Conservation (phyloP, 2,113 vertebrate genomes). For the Accipiter cooperii region DNA sequence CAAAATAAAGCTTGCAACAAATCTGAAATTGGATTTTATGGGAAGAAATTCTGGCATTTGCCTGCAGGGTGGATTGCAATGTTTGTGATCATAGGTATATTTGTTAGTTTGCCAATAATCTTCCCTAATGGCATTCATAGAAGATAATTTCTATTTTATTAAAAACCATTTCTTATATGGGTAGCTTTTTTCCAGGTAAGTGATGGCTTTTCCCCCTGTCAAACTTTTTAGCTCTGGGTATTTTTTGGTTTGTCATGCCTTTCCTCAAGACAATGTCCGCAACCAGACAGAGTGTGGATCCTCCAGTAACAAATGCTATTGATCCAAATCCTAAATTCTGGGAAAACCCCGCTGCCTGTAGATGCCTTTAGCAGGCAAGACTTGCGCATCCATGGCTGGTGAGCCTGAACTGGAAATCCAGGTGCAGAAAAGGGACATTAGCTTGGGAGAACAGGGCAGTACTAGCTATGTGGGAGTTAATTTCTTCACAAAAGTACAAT, state of each 20-base stretch:
- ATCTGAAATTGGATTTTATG: not conserved
- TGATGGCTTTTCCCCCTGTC: not conserved
- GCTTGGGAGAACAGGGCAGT: not conserved
- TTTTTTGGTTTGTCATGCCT: not conserved
- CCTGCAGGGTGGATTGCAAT: not conserved
- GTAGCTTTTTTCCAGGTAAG: not conserved
- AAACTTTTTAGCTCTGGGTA: not conserved
- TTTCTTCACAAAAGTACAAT: not conserved
- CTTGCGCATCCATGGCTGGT: not conserved
- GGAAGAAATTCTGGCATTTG: not conserved
- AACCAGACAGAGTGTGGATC: not conserved
- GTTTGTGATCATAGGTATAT: not conserved
- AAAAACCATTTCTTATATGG: not conserved
- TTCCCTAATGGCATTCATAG: not conserved
- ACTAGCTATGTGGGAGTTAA: not conserved
- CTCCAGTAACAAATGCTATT: accelerated
- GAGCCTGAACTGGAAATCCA: not conserved
- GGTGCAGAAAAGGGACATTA: not conserved
- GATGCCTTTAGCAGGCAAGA: not conserved
- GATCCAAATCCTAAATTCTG: not conserved
- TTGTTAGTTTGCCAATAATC: not conserved
- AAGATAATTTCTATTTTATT: not conserved
- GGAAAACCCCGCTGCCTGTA: accelerated
- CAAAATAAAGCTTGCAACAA: not conserved
- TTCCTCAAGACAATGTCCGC: not conserved